Percentiles rank a stretch among this genome's conserved stretches.
Evolutionary conservation across 2,113 vertebrate genomes (phyloP).

Genomic region (Raja brachyura): DNA sequence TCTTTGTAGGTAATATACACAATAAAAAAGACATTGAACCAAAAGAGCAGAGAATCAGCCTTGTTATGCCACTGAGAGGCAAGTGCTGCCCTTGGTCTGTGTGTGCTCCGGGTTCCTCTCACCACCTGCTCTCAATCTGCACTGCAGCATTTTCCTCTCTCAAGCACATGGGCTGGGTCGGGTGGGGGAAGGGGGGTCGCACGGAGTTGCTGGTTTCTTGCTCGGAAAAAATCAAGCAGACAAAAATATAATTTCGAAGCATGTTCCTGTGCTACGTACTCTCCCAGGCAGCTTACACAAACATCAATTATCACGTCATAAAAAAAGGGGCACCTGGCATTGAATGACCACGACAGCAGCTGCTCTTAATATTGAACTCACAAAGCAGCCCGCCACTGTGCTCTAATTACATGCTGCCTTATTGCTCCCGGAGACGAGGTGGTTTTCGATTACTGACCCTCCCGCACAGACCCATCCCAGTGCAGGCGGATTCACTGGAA

Average conservation of each 20-base stretch:
- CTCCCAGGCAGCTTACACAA: neutral
- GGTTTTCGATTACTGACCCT: neutral
- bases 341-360: constrained; percentile 29
- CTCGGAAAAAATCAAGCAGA: neutral
- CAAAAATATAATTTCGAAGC: neutral
- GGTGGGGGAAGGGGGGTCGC: neutral
- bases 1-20: neutral
- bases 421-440: neutral
- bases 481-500: neutral
- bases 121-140: constrained; percentile 14
- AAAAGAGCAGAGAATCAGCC: neutral
- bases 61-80: neutral
- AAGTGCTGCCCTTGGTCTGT: neutral
- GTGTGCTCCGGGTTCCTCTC: too few species aligned
- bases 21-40: neutral
- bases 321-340: constrained; percentile 23
- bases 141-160: constrained; percentile 15
- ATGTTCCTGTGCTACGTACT: neutral
- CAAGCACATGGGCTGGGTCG: neutral
- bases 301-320: constrained; percentile 29
- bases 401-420: constrained; percentile 21
- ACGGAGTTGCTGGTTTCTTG: neutral
- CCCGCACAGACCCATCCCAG: neutral
- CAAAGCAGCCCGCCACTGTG: neutral
- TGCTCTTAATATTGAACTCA: constrained; percentile 26